Conservation (phyloP, 2,888 invertebrate genomes). For the Entomobrya proxima region DNA sequence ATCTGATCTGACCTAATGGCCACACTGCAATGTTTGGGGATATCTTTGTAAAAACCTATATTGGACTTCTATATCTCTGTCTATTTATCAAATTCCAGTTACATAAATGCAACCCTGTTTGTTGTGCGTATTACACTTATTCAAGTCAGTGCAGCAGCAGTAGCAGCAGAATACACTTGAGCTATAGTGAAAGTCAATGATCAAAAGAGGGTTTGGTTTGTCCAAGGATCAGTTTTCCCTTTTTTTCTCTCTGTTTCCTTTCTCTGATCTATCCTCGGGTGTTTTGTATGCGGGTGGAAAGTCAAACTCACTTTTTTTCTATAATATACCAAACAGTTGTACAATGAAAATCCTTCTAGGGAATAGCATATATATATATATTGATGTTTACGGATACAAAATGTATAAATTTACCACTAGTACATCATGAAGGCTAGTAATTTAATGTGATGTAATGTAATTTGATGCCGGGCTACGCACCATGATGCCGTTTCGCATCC, state of each 20-base stretch:
- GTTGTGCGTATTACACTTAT: slow-evolving; percentile 37
- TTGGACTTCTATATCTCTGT: not conserved
- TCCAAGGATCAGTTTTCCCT: slow-evolving; percentile 46
- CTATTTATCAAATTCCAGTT: slow-evolving; percentile 32
- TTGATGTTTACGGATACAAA: too few relatives aligned
- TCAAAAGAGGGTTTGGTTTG: slow-evolving; percentile 46
- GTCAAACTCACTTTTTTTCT: slow-evolving; percentile 36
- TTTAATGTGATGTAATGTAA: slow-evolving; percentile 74
- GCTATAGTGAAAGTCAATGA: slow-evolving; percentile 45
- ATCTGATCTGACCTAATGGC: slow-evolving; percentile 64
- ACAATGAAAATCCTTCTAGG: not conserved
- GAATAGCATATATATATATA: too few relatives aligned
- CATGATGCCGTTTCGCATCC: slow-evolving; percentile 44
- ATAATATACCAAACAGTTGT: slow-evolving; percentile 8
- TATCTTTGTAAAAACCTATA: not conserved
- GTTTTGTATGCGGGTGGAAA: slow-evolving; percentile 50
- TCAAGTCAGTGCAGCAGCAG: not conserved
- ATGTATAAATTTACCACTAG: slow-evolving; percentile 26
- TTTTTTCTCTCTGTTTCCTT: slow-evolving; percentile 45
- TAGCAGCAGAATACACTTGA: not conserved
- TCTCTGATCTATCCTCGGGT: slow-evolving; percentile 41
- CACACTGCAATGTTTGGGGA: not conserved
- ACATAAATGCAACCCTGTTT: slow-evolving; percentile 55
- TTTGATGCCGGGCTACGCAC: slow-evolving; percentile 65
- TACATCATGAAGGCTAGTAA: slow-evolving; percentile 55